Base-by-base conservation (phyloP, 2,797 vertebrate species). In the Pipistrellus kuhlii region DNA sequence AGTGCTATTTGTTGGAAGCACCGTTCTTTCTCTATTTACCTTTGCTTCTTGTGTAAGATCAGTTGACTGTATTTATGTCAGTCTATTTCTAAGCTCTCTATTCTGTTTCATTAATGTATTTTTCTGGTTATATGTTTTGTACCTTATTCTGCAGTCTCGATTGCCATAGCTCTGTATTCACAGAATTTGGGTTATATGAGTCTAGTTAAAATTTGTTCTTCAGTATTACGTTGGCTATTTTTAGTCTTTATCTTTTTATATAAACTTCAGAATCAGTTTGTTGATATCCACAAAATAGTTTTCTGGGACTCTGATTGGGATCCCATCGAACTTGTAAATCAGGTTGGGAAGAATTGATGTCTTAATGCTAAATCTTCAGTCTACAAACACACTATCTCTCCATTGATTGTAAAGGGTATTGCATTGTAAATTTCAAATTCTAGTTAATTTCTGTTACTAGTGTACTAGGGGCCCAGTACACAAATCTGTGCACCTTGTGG, bases 231-330 rank as follows among this genome's bases (percentile, higher is more conserved):
- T 64, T 93, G 59, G 38, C 41, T 73, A 15, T 48, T 48, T 25
- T 32, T 55, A 25, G 8, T 75, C 75, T 77, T 92, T 44, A 21
- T 73, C 59, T 94, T 89, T 18, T 51, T 57, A 83, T 5, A 38
- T 87, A 85, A 83, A 82, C 10, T 78, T 91, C 75, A 85, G 57
- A 92, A 96, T 69, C 27, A 68, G 25, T 90, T 78, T 73, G 55
- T 80, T 83, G 6, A 77, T 92, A 53, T 20, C 30, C 48, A 32
- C 25, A 80, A 68, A 76, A 72, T 80, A 80, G 30, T 75, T 81
- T 94, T 38, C 46, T 89, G 76, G 18, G 6, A 51, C 64, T 88
- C 85, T 59, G 5, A 32, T n/a, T 93, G 81, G 18, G 32, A 53
- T 85, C 55, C 32, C 32, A 55, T 23, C 77, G 62, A 89, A 75